A percentile compares a stretch with the other conserved stretches of the same genome.
Evolutionary conservation across 2,888 invertebrate species (phyloP).

Genomic region (Ametastegia equiseti): DNA sequence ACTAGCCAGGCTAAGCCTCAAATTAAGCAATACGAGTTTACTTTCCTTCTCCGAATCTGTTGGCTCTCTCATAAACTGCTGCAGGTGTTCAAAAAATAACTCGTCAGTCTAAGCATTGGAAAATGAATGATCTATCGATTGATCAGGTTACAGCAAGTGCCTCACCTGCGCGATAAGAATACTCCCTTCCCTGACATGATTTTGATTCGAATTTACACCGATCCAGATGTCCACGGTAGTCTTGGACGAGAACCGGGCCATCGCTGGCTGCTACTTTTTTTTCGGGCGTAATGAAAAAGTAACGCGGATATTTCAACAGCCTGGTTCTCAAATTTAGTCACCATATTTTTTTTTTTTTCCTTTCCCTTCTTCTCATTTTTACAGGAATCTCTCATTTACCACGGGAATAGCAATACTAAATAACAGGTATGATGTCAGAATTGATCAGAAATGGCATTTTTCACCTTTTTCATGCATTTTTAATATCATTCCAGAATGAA

Average conservation of each 20-base stretch:
- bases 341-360: too few relatives aligned
- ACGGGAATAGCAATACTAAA: too few relatives aligned
- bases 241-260: background rate
- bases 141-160: background rate
- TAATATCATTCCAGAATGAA: conserved; percentile 8
- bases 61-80: background rate
- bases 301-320: background rate
- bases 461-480: background rate
- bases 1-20: background rate
- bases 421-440: background rate
- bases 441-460: too few relatives aligned
- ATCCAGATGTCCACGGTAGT: background rate
- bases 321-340: background rate
- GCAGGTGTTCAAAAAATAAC: background rate
- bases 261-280: background rate
- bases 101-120: background rate
- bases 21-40: too few relatives aligned
- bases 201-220: background rate
- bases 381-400: too few relatives aligned
- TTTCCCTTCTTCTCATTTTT: background rate
- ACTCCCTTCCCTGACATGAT: background rate
- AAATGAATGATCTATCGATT: conserved; percentile 6
- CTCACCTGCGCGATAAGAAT: conserved; percentile 31
- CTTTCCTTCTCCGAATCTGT: background rate
- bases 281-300: background rate